Conservation (phyloP, 2,888 invertebrate genomes). For the Deroplatys truncata region DNA sequence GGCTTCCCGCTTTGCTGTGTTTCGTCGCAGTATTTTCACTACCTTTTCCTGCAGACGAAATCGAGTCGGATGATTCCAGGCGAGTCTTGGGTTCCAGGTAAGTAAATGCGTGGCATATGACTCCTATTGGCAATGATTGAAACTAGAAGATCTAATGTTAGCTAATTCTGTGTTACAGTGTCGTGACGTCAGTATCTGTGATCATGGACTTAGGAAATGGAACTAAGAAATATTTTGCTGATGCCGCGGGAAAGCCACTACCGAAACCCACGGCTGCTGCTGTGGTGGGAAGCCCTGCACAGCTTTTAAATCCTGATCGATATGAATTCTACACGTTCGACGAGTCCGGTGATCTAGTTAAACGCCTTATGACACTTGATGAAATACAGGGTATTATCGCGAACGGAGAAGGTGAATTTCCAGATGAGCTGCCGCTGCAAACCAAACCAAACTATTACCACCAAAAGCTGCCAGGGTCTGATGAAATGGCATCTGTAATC, state of each 20-base stretch:
- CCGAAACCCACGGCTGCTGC: constrained; percentile 53
- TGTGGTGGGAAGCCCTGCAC: constrained; percentile 62
- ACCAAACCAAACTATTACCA: constrained; percentile 48
- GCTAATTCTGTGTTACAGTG: constrained; percentile 44
- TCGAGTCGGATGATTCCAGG: constrained; percentile 47
- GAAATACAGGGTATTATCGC: constrained; percentile 84
- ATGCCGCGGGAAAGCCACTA: constrained; percentile 63
- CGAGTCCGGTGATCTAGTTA: constrained; percentile 76
- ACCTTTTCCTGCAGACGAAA: constrained; percentile 26
- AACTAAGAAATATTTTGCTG: constrained; percentile 59
- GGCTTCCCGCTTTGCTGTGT: constrained; percentile 33
- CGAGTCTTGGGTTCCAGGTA: constrained; percentile 60
- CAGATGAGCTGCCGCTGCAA: not conserved
- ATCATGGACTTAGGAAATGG: constrained; percentile 54
- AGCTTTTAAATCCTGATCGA: constrained; percentile 73
- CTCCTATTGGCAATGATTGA: no score
- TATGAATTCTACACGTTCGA: constrained; percentile 87
- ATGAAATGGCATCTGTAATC: constrained; percentile 55
- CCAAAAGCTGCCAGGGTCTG: constrained; percentile 47
- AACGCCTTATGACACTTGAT: constrained; percentile 76
- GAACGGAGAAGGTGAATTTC: constrained; percentile 65
- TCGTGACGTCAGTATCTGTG: constrained; percentile 62
- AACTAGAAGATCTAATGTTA: no score
- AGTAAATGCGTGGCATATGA: constrained; percentile 30
- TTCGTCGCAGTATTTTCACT: constrained; percentile 27